These are phyloP conservation scores for Ostrea denselamellosa DNA, from an alignment of 1,140 invertebrate genomes.

Conservation along the genomic window DNA sequence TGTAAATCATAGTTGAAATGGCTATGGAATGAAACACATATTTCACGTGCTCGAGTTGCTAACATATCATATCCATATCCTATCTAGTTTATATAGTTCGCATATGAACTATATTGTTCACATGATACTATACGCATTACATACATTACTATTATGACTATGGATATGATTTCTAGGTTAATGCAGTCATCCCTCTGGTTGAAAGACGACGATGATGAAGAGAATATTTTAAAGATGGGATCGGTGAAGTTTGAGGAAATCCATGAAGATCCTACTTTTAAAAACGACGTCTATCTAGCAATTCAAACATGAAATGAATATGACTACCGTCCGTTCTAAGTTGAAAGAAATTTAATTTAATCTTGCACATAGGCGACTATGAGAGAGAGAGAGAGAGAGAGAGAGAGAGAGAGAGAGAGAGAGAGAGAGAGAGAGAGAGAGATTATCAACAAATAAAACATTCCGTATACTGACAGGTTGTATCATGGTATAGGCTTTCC, in stretches of 20 bases:
- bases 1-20: no score
- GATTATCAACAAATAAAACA: background rate
- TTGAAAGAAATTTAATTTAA: background rate
- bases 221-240: background rate
- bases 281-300: background rate
- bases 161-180: background rate
- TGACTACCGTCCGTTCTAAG: no score
- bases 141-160: no score
- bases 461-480: no score
- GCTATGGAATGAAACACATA: no score
- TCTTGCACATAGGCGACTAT: background rate
- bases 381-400: constrained; percentile 8
- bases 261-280: background rate
- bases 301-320: background rate
- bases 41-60: no score
- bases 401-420: constrained; percentile 5
- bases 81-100: no score
- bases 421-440: constrained; percentile 5
- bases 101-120: no score
- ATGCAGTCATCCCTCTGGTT: background rate
- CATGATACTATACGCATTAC: no score
- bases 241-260: background rate
- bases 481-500: no score
- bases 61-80: no score
- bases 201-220: background rate